phyloP scores from a whole-genome alignment of 2,888 invertebrate species.

The Helicoverpa assulta region DNA sequence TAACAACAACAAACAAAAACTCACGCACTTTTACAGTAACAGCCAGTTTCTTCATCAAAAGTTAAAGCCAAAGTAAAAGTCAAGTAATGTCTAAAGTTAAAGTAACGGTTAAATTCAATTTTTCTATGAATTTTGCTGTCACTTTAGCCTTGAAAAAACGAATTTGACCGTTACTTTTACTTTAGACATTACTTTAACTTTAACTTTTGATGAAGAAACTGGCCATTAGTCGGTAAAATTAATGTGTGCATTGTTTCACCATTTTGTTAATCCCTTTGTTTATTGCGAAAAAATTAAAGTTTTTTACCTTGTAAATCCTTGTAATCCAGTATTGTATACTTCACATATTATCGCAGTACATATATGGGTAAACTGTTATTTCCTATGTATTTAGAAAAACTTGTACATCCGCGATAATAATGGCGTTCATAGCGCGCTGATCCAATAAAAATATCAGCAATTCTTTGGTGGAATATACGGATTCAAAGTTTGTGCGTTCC shows the following conservation, averaged over 20 bases:
- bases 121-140: no score
- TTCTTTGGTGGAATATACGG: constrained; percentile 50
- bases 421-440: constrained; percentile 48
- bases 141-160: no score
- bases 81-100: no score
- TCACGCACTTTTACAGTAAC: no score
- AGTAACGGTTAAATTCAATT: no score
- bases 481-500: not conserved
- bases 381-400: constrained; percentile 54
- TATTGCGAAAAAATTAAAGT: not conserved
- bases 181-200: no score
- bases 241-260: constrained; percentile 3
- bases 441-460: constrained; percentile 55
- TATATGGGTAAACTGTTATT: constrained; percentile 49
- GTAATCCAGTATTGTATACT: constrained; percentile 20
- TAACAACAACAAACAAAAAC: no score
- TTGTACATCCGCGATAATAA: constrained; percentile 44
- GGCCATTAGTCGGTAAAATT: not conserved
- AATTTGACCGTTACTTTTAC: no score
- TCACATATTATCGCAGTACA: constrained; percentile 12
- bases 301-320: constrained; percentile 24
- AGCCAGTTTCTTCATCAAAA: no score
- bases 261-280: constrained; percentile 27
- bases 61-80: no score
- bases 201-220: no score